Conservation (phyloP, 2,797 vertebrate genomes). For the Syngnathus rostellatus region DNA sequence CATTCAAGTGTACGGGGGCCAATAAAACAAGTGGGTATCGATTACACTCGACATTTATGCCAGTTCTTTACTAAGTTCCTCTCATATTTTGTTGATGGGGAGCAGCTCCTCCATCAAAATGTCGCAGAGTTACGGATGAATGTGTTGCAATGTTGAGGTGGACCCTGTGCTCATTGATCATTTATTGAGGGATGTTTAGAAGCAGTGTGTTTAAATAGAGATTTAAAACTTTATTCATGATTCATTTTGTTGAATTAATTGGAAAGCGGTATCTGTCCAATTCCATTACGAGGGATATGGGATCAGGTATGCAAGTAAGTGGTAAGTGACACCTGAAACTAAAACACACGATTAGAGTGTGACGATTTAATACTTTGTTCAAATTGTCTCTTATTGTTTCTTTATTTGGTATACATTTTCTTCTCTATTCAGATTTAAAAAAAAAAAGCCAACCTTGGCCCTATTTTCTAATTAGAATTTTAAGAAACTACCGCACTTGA, state of each 20-base stretch:
- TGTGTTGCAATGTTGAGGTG: neutral
- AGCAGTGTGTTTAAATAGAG: neutral
- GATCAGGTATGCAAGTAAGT: neutral
- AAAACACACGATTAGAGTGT: neutral
- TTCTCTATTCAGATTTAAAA: no score
- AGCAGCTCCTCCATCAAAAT: neutral
- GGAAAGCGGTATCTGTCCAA: neutral
- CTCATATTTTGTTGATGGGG: slow-evolving; percentile 16
- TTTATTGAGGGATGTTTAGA: neutral
- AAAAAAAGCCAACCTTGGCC: no score
- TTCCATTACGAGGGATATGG: neutral
- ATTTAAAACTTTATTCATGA: neutral
- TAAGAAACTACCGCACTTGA: no score
- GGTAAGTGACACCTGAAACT: neutral
- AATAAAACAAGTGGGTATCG: neutral
- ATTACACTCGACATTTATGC: neutral
- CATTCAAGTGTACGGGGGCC: neutral
- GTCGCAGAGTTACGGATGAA: neutral
- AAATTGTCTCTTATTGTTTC: no score
- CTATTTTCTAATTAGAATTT: no score
- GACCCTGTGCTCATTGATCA: neutral
- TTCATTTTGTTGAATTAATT: neutral
- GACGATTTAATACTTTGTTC: no score
- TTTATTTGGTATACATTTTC: no score
- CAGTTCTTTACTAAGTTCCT: slow-evolving; percentile 6